Conservation (phyloP, 2,888 invertebrate species). For the Ophion ellenae region DNA sequence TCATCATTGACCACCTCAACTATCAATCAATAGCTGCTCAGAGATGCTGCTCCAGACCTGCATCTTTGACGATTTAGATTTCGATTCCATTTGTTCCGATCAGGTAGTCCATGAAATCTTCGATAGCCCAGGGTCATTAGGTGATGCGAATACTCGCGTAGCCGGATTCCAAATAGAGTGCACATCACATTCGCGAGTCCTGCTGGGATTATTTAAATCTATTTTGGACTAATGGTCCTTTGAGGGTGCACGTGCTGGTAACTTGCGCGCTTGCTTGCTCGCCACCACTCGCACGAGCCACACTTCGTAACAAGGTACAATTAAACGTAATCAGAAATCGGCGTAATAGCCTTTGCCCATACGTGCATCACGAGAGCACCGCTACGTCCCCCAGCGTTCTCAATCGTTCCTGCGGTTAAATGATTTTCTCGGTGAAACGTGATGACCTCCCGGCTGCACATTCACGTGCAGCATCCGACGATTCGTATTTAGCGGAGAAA, state of each 20-base stretch:
- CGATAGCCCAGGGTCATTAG: not conserved
- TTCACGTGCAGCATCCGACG: not conserved
- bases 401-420: constrained; percentile 1
- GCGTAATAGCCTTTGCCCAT: constrained; percentile 6
- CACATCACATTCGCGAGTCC: not conserved
- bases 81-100: not conserved
- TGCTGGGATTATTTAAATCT: not conserved
- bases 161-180: too few relatives aligned
- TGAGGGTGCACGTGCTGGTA: not conserved
- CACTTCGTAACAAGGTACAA: constrained; percentile 23
- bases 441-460: not conserved
- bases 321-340: constrained; percentile 52
- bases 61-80: not conserved
- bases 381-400: not conserved
- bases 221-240: not conserved
- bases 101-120: not conserved
- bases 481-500: not conserved
- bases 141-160: not conserved
- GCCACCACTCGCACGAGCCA: not conserved
- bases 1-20: too few relatives aligned
- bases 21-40: too few relatives aligned
- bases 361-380: constrained; percentile 12
- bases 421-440: not conserved
- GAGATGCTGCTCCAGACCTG: too few relatives aligned
- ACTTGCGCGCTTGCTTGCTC: not conserved